Evolutionary conservation across 2,888 invertebrate genomes (phyloP).

Genomic region (Aphodius granarius): DNA sequence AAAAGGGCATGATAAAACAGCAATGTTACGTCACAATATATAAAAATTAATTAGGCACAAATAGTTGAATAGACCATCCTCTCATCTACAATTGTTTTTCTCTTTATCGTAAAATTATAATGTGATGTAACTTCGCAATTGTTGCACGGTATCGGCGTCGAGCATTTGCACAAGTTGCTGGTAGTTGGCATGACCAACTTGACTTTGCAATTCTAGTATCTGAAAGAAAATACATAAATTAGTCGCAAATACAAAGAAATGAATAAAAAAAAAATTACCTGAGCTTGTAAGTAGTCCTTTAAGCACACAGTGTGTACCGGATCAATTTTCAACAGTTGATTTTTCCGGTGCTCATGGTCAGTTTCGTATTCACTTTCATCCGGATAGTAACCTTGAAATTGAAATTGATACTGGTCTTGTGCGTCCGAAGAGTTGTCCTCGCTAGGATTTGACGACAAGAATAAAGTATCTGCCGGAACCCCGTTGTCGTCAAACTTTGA

Average conservation of each 20-base stretch:
- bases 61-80: conserved; percentile 22
- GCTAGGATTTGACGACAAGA: conserved; percentile 45
- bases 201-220: conserved; percentile 69
- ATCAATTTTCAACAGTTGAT: conserved; percentile 70
- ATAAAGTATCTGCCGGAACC: conserved; percentile 47
- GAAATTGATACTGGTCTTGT: conserved; percentile 20
- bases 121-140: conserved; percentile 65
- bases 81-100: conserved; percentile 10
- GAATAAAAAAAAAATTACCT: conserved; percentile 55
- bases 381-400: conserved; percentile 55
- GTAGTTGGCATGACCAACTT: conserved; percentile 77
- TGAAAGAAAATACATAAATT: conserved; percentile 50
- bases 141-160: conserved; percentile 71
- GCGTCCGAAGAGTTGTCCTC: not conserved
- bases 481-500: conserved; percentile 70
- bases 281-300: conserved; percentile 69
- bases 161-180: conserved; percentile 73
- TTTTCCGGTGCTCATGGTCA: conserved; percentile 74
- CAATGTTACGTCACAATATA: conserved; percentile 10
- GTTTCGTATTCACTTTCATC: conserved; percentile 70
- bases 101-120: conserved; percentile 45
- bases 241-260: conserved; percentile 4
- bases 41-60: conserved; percentile 28
- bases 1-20: conserved; percentile 8
- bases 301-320: conserved; percentile 80